Evolutionary conservation across 2,888 invertebrate species (phyloP).

Genomic region (Actias luna): DNA sequence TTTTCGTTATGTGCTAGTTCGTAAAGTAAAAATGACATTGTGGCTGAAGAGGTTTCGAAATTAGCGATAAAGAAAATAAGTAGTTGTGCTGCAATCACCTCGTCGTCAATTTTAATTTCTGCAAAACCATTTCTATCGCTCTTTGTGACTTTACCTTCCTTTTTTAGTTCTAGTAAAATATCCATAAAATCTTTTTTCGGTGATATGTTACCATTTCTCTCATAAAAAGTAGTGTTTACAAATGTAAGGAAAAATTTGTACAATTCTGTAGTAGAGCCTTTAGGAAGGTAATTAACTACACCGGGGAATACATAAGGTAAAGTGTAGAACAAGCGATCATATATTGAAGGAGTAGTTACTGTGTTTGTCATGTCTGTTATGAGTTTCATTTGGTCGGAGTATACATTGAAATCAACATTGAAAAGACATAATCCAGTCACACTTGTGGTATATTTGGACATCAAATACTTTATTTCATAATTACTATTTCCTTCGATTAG

Average conservation of each 20-base stretch:
- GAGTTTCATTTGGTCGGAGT: background rate
- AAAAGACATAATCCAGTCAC: constrained; percentile 47
- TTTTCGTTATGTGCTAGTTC: constrained; percentile 32
- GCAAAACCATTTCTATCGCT: constrained; percentile 29
- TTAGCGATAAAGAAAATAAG: constrained; percentile 54
- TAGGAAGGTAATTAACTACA: background rate
- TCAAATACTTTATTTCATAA: constrained; percentile 39
- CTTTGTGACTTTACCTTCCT: constrained; percentile 38
- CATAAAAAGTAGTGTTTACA: background rate
- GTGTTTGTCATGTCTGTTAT: background rate
- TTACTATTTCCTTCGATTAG: constrained; percentile 29
- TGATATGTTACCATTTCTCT: constrained; percentile 32
- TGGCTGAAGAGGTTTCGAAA: constrained; percentile 57
- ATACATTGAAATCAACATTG: constrained; percentile 36
- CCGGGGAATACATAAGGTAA: constrained; percentile 3
- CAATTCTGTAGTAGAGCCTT: background rate
- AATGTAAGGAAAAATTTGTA: background rate
- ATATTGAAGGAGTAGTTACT: background rate
- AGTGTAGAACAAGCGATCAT: background rate
- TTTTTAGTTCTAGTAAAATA: constrained; percentile 43
- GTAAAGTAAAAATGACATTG: constrained; percentile 37
- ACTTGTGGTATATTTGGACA: constrained; percentile 45
- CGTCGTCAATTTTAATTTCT: constrained; percentile 43
- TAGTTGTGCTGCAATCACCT: constrained; percentile 43
- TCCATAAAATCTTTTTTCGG: constrained; percentile 50